Evolutionary conservation across 2,797 vertebrate species (phyloP), one percentile per base, ranked within the genome.

Genomic region (Alosa sapidissima): DNA sequence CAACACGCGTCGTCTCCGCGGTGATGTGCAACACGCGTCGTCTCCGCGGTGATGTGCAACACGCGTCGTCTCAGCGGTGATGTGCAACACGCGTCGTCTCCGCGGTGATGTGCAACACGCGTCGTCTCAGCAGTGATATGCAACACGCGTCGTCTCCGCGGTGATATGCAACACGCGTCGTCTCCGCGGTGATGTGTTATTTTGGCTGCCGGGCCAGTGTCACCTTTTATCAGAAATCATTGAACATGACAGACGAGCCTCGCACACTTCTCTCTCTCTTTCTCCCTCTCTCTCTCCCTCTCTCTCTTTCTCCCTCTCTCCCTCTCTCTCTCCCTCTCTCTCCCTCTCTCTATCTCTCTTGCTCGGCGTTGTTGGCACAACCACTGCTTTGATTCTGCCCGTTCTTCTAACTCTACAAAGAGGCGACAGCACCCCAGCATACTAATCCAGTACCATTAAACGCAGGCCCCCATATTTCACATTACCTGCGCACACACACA

Each of bases 211-310:
- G 41, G 72, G 41, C 5, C 41, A 41, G 5, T 47, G 72, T 78
- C 72, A 78, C 41, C 72, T 47, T 78, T 78, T 78, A 47, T 78
- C 72, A 45, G 36, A 78, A 78, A 78, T 78, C 72, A 78, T 16
- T 47, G 72, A 78, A 78, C 72, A 78, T 47, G 72, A 78, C 72
- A 78, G 36, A 75, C 68, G 41, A 0, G 36, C 54, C 45, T 78
- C 41, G 45, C 14, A 41, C 33, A 33, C 2, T n/a, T 72, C 60
- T 6, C 83, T 28, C 33, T n/a, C 36, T 21, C 51, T 33, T n/a
- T 54, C 49, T 9, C 81, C 1, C 51, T 28, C 81, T 28, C 81
- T 7, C 1, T 11, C 49, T 51, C 49, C 6, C 49, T 51, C 49
- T 51, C 7, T 9, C 49, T 51, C 16, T 0, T 24, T 72, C 13